phyloP scores from a whole-genome alignment of 2,113 vertebrate species.

The Zeus faber region DNA sequence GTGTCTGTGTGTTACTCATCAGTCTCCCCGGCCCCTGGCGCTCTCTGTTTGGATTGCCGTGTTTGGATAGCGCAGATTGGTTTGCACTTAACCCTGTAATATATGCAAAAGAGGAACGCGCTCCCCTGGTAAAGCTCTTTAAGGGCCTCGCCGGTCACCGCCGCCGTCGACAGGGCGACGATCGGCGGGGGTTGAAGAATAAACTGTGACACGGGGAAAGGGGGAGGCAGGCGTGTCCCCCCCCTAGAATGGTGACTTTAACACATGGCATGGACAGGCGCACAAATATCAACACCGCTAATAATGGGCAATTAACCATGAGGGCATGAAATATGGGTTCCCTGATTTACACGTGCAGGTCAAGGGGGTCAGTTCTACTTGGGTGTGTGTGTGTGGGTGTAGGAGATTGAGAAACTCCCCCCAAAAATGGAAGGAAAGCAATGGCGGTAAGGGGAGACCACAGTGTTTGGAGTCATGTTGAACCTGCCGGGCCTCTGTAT shows the following conservation, averaged over 20 bases:
- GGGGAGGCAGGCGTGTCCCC: slow-evolving; percentile 30
- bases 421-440: slow-evolving; percentile 34
- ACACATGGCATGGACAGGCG: background rate
- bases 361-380: slow-evolving; percentile 43
- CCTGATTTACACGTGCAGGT: slow-evolving; percentile 46
- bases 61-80: slow-evolving; percentile 81
- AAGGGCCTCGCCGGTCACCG: slow-evolving; percentile 65
- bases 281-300: background rate
- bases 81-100: slow-evolving; percentile 84
- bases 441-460: background rate
- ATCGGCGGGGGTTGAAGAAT: slow-evolving; percentile 60
- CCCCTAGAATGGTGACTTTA: too few relatives aligned
- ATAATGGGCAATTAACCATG: slow-evolving; percentile 30
- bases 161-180: slow-evolving; percentile 58
- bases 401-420: slow-evolving; percentile 14
- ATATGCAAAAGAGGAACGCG: slow-evolving; percentile 70
- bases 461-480: background rate
- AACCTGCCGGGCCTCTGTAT: slow-evolving; percentile 1
- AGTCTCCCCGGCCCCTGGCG: slow-evolving; percentile 61
- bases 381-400: background rate
- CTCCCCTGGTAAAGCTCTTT: slow-evolving; percentile 72
- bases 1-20: slow-evolving; percentile 73
- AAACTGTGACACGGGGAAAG: slow-evolving; percentile 66
- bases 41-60: slow-evolving; percentile 76
- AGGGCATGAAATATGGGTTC: slow-evolving; percentile 58